Conservation (phyloP, 2,797 vertebrate genomes). For the Hypotaenidia philippensis region DNA sequence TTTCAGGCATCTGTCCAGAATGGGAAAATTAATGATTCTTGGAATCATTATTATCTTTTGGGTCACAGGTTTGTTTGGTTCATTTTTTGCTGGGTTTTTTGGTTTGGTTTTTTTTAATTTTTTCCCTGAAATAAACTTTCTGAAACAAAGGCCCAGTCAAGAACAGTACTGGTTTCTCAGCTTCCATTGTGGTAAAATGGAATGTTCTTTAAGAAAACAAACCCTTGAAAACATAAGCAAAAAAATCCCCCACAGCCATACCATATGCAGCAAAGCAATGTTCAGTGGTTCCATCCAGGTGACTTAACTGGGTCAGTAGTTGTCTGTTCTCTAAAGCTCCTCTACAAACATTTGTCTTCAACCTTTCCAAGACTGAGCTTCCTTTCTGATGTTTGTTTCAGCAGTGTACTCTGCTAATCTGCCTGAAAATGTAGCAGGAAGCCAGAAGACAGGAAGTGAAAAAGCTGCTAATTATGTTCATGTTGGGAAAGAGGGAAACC, state of each 20-base stretch:
- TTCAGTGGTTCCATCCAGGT: conserved; percentile 7
- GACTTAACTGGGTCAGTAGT: background rate
- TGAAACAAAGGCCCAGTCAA: background rate
- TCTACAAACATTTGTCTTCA: background rate
- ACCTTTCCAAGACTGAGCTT: background rate
- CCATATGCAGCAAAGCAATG: background rate
- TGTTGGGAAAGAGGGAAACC: background rate
- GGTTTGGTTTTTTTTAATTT: background rate
- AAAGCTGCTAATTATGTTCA: background rate
- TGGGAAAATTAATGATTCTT: background rate
- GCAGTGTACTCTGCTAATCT: background rate
- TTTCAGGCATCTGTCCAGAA: conserved; percentile 36
- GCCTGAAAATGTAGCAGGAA: background rate
- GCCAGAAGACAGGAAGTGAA: background rate
- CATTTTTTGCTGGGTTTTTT: too few species aligned
- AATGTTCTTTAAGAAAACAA: conserved; percentile 29
- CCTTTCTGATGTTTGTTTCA: background rate
- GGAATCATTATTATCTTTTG: conserved; percentile 7
- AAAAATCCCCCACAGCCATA: background rate
- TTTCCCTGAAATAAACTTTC: background rate
- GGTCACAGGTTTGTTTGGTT: background rate
- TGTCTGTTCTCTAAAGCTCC: background rate
- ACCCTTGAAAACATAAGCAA: background rate
- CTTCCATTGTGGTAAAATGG: background rate
- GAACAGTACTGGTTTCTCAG: background rate